Conservation (phyloP, 1,140 invertebrate genomes). For the Ips nitidus region DNA sequence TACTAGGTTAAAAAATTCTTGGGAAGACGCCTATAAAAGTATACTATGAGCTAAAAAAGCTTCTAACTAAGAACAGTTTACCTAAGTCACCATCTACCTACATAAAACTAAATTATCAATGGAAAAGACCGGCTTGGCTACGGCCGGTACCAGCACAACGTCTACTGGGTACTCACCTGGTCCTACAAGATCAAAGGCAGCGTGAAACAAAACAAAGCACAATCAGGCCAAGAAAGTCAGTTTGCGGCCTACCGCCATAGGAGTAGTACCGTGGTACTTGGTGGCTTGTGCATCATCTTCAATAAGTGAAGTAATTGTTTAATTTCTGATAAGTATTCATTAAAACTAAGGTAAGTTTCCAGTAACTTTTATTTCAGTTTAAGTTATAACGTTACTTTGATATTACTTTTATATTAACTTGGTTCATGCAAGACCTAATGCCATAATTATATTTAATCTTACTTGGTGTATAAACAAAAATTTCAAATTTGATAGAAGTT, state of each 20-base stretch:
- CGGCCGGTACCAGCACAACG: constrained; percentile 6
- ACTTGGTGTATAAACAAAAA: too few species aligned
- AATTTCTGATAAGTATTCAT: too few species aligned
- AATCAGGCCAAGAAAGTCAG: constrained; percentile 49
- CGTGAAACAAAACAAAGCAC: constrained; percentile 50
- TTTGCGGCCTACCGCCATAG: constrained; percentile 37
- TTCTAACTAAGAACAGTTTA: not conserved
- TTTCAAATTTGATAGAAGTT: too few species aligned
- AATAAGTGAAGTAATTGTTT: not conserved
- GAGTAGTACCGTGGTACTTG: not conserved
- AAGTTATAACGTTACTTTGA: too few species aligned
- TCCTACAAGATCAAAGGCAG: constrained; percentile 47
- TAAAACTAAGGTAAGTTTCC: too few species aligned
- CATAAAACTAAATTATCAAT: constrained; percentile 10
- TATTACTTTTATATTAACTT: too few species aligned
- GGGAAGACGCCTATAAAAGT: too few species aligned
- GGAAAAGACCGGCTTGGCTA: not conserved
- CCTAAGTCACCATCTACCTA: constrained; percentile 4
- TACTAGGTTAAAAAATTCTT: too few species aligned
- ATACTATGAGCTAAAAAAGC: not conserved
- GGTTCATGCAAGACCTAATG: too few species aligned
- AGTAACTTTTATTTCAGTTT: too few species aligned
- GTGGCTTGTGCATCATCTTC: not conserved
- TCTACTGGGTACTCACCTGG: constrained; percentile 44
- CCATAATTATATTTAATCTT: too few species aligned